Evolutionary conservation across 2,113 vertebrate species (phyloP).

Genomic region (Hylia prasina): DNA sequence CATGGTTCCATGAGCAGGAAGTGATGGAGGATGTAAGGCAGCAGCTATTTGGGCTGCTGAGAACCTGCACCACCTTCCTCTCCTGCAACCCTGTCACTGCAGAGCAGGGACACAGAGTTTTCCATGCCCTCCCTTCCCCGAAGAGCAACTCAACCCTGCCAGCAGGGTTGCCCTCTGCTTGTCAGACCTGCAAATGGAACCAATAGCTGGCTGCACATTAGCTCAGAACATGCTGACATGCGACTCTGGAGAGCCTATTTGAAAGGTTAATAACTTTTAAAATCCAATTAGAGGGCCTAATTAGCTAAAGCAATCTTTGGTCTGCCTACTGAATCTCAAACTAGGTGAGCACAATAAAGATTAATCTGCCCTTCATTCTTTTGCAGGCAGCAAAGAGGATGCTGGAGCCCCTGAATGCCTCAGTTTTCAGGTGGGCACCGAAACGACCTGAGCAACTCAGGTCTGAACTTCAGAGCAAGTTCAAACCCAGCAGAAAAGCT

Average conservation of each 20-base stretch:
- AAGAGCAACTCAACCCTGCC: background rate
- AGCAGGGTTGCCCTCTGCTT: background rate
- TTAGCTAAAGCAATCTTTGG: conserved; percentile 38
- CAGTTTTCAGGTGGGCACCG: background rate
- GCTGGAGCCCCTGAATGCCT: background rate
- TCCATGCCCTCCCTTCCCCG: background rate
- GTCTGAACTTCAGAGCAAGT: background rate
- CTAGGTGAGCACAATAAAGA: background rate
- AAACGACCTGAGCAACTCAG: background rate
- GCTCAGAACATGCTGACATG: background rate
- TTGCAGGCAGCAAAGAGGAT: background rate
- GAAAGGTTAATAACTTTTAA: conserved; percentile 37
- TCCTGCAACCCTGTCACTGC: background rate
- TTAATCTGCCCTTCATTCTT: background rate
- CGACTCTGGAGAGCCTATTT: background rate
- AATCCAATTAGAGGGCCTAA: conserved; percentile 48
- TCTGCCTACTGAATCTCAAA: conserved; percentile 22
- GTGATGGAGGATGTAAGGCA: background rate
- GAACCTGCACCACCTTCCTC: background rate
- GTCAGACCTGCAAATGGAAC: background rate
- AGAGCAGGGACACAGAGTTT: background rate
- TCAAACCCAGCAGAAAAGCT: background rate
- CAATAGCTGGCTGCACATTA: background rate
- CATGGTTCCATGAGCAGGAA: background rate
- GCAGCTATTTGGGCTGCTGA: accelerated